Evolutionary conservation across 2,888 invertebrate genomes (phyloP), one percentile per base, ranked within the genome.

Genomic region (Plagodis dolabraria): DNA sequence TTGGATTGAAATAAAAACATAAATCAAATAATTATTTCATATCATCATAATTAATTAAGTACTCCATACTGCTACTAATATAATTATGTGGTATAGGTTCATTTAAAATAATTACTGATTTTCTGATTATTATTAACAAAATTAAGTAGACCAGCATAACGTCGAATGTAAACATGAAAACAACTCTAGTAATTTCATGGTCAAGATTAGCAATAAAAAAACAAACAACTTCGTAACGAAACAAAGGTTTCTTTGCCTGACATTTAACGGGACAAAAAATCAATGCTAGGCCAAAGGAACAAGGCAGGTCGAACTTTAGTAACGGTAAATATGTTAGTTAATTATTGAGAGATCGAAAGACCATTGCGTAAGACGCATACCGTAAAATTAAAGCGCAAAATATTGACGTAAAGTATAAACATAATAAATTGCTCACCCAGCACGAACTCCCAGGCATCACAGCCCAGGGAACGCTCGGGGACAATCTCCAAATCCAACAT

Each of bases 401-500:
- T 81, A 84, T 87, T 88, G 91, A 91, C 89, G 87, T 90, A 87
- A 83, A 85, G 81, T 79, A 85, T 86, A 89, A 88, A 88, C 87
- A 87, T 79, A 83, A 70, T 73, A 71, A 76, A 71, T 9, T 57
- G 93, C 96, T 95, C 94, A 97, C 98, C 98, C 93, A 98, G 93
- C 88, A 98, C 96, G 93, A 99, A 98, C 94, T 99, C 98, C 98
- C 99, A 99, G 94, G 98, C 96, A 93, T 99, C 98, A 91, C 98
- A 98, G 92, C 98, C 98, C 85, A 99, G 95, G 80, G 98, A 98
- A 82, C 97, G 95, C 93, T 99, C 99, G 76, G 99, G 99, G 86
- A 98, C 95, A 81, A 99, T 97, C 94, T 99, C 99, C 87, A 99
- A 95, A 93, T 98, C 98, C 93, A 99, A 95, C 99, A 99, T 99